Percentiles rank a stretch among this genome's conserved stretches.
These are phyloP conservation scores for Oscheius sp. DNA, from an alignment of 2,888 invertebrate genomes.

Conservation along the genomic window DNA sequence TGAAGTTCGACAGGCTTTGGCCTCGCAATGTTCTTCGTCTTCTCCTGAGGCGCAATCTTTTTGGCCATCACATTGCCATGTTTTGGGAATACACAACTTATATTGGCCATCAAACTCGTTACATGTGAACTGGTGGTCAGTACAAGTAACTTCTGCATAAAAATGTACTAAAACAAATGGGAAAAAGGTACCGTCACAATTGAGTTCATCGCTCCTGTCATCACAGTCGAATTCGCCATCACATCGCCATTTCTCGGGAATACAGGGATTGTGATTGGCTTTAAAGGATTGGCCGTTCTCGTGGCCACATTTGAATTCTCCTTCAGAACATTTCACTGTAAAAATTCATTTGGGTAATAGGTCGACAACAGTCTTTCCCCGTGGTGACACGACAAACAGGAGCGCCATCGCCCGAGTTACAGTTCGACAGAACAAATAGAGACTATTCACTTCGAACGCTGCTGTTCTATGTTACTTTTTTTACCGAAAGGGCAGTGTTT, in stretches of 20 bases:
- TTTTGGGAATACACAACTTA: constrained; percentile 65
- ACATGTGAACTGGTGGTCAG: constrained; percentile 64
- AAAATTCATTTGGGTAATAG: background rate
- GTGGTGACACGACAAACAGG: constrained; percentile 16
- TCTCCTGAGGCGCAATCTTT: constrained; percentile 65
- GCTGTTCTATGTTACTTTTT: background rate
- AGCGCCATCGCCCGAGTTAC: background rate
- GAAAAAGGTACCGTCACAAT: constrained; percentile 45
- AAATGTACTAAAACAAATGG: background rate
- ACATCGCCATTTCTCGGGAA: constrained; percentile 68
- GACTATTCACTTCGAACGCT: background rate
- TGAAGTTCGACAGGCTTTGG: constrained; percentile 45
- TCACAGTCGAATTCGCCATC: constrained; percentile 70
- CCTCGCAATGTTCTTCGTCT: constrained; percentile 63
- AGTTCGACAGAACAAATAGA: constrained; percentile 9
- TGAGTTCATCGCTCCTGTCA: constrained; percentile 63
- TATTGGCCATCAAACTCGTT: constrained; percentile 61
- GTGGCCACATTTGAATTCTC: constrained; percentile 49
- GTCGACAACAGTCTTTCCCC: background rate
- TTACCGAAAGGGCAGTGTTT: background rate
- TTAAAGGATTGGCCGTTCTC: background rate
- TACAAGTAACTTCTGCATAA: constrained; percentile 53
- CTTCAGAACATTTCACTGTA: constrained; percentile 37
- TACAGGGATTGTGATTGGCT: constrained; percentile 49
- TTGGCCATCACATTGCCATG: constrained; percentile 70